phyloP scores from a whole-genome alignment of 2,113 vertebrate species.

The Pteropus alecto region DNA sequence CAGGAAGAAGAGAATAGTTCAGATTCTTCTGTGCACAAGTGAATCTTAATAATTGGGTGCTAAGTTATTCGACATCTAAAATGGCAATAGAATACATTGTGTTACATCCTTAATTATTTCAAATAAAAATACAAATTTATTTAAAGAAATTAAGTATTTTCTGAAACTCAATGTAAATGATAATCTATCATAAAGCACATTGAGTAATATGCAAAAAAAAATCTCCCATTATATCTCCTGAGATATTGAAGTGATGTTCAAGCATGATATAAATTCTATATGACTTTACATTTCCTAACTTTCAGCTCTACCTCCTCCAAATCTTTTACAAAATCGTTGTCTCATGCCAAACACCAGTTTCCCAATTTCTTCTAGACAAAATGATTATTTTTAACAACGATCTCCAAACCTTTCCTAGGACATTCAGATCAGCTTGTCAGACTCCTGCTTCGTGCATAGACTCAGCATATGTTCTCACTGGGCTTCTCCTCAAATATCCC shows the following conservation, averaged over 20 bases:
- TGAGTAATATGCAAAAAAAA: not conserved
- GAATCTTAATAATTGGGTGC: not conserved
- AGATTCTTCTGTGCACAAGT: not conserved
- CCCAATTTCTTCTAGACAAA: not conserved
- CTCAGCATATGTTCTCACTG: accelerated
- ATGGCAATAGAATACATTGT: not conserved
- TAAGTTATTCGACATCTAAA: not conserved
- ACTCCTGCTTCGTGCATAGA: not conserved
- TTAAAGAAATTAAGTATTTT: not conserved
- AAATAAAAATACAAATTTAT: not conserved
- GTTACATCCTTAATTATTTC: not conserved
- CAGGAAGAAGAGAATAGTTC: not conserved
- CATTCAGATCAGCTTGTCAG: not conserved
- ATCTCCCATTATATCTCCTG: not conserved
- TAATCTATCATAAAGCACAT: not conserved
- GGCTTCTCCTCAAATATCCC: not conserved
- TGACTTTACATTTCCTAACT: not conserved
- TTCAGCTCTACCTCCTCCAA: not conserved
- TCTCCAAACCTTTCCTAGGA: not conserved
- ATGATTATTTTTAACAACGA: not conserved
- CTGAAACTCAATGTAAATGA: not conserved
- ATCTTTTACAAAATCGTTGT: not conserved
- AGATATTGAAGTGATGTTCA: not conserved
- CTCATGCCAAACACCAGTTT: not conserved
- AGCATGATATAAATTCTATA: not conserved